These are phyloP conservation scores for Tetranychus truncatus DNA, from an alignment of 2,888 invertebrate species.

Conservation along the genomic window DNA sequence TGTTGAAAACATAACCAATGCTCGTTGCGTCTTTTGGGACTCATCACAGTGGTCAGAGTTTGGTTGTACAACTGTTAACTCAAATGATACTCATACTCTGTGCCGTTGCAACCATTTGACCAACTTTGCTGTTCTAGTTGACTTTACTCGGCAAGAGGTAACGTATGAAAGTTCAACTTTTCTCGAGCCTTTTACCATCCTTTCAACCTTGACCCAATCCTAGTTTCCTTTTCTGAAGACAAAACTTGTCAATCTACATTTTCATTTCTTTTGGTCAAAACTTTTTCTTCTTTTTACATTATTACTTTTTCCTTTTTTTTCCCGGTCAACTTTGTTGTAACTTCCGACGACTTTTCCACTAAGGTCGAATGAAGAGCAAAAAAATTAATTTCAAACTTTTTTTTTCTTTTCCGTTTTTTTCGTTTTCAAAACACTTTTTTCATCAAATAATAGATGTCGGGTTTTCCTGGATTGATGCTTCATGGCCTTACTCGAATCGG, in stretches of 20 bases:
- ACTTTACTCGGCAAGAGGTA: conserved; percentile 42
- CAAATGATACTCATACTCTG: conserved; percentile 62
- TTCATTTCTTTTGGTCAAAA: background rate
- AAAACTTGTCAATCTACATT: background rate
- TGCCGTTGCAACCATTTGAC: conserved; percentile 77
- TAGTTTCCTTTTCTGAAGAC: background rate
- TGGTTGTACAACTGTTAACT: conserved; percentile 58
- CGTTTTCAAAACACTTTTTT: background rate
- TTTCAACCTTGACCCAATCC: background rate
- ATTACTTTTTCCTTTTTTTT: background rate
- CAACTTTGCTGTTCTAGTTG: conserved; percentile 81
- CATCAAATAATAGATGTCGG: background rate
- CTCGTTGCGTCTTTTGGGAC: conserved; percentile 41
- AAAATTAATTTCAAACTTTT: background rate
- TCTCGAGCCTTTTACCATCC: background rate
- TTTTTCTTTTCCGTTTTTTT: background rate
- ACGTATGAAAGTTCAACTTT: conserved; percentile 17
- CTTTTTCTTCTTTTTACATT: background rate
- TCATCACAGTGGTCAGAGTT: conserved; percentile 45
- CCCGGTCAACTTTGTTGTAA: background rate
- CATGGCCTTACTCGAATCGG: conserved; percentile 1
- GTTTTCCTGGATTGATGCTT: background rate
- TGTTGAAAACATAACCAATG: conserved; percentile 70
- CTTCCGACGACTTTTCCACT: no score
- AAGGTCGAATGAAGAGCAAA: no score